A percentile compares a stretch with the other conserved stretches of the same genome.
Conservation (phyloP, 2,113 vertebrate species). For the Silurus asotus region DNA sequence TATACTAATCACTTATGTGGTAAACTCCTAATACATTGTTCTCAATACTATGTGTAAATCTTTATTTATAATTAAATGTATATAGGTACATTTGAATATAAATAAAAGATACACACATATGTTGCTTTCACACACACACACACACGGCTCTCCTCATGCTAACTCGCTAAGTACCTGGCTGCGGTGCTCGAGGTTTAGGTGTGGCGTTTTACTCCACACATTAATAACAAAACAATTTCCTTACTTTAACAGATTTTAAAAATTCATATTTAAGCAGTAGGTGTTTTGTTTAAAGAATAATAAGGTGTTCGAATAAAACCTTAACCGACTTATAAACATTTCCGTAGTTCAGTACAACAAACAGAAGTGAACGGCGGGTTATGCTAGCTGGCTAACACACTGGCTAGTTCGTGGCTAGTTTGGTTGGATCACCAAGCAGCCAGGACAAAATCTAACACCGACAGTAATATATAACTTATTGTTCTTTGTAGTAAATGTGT, state of each 20-base stretch:
- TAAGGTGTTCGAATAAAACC: no score
- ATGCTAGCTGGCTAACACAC: background rate
- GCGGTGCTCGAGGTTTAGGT: background rate
- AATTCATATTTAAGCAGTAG: background rate
- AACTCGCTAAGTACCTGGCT: background rate
- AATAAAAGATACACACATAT: no score
- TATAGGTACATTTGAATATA: no score
- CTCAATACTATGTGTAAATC: no score
- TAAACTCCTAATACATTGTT: background rate
- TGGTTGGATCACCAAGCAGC: background rate
- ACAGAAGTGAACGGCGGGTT: background rate
- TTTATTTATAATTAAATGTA: no score
- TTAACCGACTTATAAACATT: background rate
- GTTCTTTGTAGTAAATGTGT: background rate
- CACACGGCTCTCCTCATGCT: no score
- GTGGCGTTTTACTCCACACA: slow-evolving; percentile 1
- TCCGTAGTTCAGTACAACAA: background rate
- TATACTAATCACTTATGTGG: no score
- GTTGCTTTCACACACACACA: no score
- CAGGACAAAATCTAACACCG: no score
- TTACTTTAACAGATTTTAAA: background rate
- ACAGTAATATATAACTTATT: background rate
- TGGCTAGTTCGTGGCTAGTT: background rate
- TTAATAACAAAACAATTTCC: no score
- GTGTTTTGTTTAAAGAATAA: background rate